Conservation (phyloP, 2,888 invertebrate genomes). For the Trissolcus brochymenae region DNA sequence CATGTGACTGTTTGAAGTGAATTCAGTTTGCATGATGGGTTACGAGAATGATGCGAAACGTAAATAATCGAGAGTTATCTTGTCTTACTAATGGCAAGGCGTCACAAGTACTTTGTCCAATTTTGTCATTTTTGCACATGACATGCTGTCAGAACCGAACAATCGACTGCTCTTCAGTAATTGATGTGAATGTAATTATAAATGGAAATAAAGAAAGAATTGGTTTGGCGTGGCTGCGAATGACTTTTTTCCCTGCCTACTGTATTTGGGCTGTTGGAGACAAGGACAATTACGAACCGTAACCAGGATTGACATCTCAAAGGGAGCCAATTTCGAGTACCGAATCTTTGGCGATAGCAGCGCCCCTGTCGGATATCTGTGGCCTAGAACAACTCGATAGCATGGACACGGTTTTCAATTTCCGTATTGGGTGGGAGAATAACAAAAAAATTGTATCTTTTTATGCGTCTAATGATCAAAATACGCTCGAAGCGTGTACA, state of each 20-base stretch:
- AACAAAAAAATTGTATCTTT: no score
- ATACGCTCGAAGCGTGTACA: conserved; percentile 21
- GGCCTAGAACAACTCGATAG: conserved; percentile 29
- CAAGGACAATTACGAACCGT: conserved; percentile 56
- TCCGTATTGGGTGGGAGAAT: no score
- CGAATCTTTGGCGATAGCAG: conserved; percentile 60
- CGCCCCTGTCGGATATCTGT: conserved; percentile 30
- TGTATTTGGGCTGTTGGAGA: conserved; percentile 37
- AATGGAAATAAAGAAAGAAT: conserved; percentile 51
- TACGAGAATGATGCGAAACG: no score
- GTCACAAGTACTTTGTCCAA: neutral
- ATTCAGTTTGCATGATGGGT: no score
- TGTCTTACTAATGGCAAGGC: no score
- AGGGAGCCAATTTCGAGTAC: conserved; percentile 60
- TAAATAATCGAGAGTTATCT: no score
- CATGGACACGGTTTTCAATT: neutral
- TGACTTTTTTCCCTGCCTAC: conserved; percentile 23
- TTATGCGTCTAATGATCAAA: conserved; percentile 17
- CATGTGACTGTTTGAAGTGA: no score
- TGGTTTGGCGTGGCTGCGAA: conserved; percentile 31
- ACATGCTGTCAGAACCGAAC: conserved; percentile 21
- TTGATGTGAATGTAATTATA: conserved; percentile 49
- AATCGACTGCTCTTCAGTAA: conserved; percentile 20
- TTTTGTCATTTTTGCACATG: conserved; percentile 7
- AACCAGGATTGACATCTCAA: conserved; percentile 56